Evolutionary conservation across 2,113 vertebrate genomes (phyloP), one percentile per base, ranked within the genome.

Genomic region (Elgaria multicarinata): DNA sequence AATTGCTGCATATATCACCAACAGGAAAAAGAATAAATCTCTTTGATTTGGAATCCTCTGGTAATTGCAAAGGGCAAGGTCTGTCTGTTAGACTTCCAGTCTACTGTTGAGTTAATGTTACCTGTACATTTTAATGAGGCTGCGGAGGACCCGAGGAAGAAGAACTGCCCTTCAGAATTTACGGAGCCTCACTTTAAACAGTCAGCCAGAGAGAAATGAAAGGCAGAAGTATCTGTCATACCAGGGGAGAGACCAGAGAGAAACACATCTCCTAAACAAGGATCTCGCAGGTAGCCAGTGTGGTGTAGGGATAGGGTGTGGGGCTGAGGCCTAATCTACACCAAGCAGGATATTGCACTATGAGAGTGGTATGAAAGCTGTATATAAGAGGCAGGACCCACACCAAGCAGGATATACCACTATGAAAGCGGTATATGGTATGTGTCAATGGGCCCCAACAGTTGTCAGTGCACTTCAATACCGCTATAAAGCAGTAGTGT

Each of bases 81-180:
- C 87, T 81, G 79, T 13, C 39, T 85, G 33, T 36, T 9, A 26
- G 0, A 85, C 3, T 91, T 89, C 89, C 86, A 13, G 87, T 18
- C 77, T 69, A 3, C 24, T 42, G 28, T 44, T 77, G 46, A 39
- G 24, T 28, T 79, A 44, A 81, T 9, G 28, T 18, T 88, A 93
- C 86, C 87, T 95, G 77, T 87, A 86, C 1, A 90, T 86, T 92
- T 94, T 90, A 95, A 95, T 90, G 83, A 96, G 84, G 89, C 31
- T 94, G 88, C 69, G 55, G 53, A 82, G 91, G 91, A 95, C 86
- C 83, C 3, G 4, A 16, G 83, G 66, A 16, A 85, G 66, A 50
- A 92, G 81, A 91, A 91, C 42, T 87, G 83, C 87, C 62, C 82
- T 90, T 74, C 22, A 91, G 83, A 95, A 91, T 84, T 93, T 93